Evolutionary conservation across 2,797 vertebrate species (phyloP).

Genomic region (Coreius guichenoti): DNA sequence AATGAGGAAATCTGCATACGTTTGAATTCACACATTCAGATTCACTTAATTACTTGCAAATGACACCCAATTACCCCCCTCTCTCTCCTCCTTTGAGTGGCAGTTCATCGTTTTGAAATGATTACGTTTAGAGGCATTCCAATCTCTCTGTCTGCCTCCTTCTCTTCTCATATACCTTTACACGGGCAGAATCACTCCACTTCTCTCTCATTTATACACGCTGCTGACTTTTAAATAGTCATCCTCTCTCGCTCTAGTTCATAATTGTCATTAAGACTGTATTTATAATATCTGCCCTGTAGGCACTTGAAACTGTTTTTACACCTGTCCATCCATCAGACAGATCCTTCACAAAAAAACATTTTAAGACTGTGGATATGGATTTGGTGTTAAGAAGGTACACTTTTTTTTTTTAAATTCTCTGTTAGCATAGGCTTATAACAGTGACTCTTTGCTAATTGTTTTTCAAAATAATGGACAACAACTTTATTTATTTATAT

Average conservation of each 20-base stretch:
- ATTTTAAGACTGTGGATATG: constrained; percentile 7
- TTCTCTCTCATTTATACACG: constrained; percentile 32
- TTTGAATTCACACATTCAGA: constrained; percentile 57
- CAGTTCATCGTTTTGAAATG: constrained; percentile 61
- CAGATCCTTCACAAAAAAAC: background rate
- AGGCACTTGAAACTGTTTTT: background rate
- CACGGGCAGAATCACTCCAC: constrained; percentile 43
- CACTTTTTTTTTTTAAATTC: background rate
- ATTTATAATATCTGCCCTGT: background rate
- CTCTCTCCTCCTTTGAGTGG: constrained; percentile 41
- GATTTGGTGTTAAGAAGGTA: constrained; percentile 11
- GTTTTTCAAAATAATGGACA: background rate
- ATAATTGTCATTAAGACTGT: constrained; percentile 25
- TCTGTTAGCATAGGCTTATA: background rate
- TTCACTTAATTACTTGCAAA: constrained; percentile 65
- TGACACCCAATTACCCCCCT: constrained; percentile 49
- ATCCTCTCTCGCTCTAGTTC: constrained; percentile 5
- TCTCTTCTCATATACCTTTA: constrained; percentile 43
- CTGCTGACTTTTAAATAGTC: constrained; percentile 35
- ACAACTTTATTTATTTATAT: background rate
- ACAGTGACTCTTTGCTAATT: background rate
- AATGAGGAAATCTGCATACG: constrained; percentile 61
- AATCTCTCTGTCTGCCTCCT: constrained; percentile 29
- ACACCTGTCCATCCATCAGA: background rate
- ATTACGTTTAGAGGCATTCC: constrained; percentile 57